Percentiles rank a stretch among this genome's conserved stretches.
phyloP scores from a whole-genome alignment of 1,140 invertebrate genomes.

The Tribolium castaneum region DNA sequence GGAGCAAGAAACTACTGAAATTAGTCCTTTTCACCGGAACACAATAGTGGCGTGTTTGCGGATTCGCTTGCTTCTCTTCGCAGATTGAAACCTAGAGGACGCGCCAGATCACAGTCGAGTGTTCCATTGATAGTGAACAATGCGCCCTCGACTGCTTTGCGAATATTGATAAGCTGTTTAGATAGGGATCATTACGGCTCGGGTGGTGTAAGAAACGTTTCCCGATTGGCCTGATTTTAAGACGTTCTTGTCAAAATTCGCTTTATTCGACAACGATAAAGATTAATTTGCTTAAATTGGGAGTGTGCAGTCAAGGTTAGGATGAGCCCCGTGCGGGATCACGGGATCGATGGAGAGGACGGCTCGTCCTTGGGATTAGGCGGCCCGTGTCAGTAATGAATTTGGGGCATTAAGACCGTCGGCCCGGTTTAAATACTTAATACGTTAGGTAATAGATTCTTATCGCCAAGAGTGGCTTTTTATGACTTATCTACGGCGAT shows the following conservation, averaged over 20 bases:
- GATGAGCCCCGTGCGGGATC: slow-evolving; percentile 25
- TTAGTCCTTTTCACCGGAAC: slow-evolving; percentile 51
- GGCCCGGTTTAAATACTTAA: slow-evolving; percentile 21
- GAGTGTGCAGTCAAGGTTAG: slow-evolving; percentile 28
- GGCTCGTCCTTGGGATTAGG: slow-evolving; percentile 18
- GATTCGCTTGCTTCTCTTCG: slow-evolving; percentile 49
- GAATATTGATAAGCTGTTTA: slow-evolving; percentile 57
- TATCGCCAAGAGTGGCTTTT: neutral
- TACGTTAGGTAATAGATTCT: slow-evolving; percentile 15
- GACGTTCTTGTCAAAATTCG: neutral
- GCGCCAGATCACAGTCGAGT: slow-evolving; percentile 54
- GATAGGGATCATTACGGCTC: slow-evolving; percentile 50
- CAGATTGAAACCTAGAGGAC: slow-evolving; percentile 56
- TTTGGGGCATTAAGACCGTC: slow-evolving; percentile 21
- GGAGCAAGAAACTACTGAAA: slow-evolving; percentile 47
- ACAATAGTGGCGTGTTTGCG: slow-evolving; percentile 52
- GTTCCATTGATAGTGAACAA: slow-evolving; percentile 53
- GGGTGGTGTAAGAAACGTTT: slow-evolving; percentile 6
- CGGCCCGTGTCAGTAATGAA: slow-evolving; percentile 20
- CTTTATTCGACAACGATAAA: slow-evolving; percentile 9
- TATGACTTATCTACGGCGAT: neutral
- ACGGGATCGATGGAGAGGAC: slow-evolving; percentile 23
- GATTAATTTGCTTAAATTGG: slow-evolving; percentile 31
- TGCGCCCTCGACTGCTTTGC: slow-evolving; percentile 45
- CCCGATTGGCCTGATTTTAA: neutral